These are phyloP conservation scores for Cataglyphis hispanica DNA, from an alignment of 1,140 invertebrate genomes.

Conservation along the genomic window DNA sequence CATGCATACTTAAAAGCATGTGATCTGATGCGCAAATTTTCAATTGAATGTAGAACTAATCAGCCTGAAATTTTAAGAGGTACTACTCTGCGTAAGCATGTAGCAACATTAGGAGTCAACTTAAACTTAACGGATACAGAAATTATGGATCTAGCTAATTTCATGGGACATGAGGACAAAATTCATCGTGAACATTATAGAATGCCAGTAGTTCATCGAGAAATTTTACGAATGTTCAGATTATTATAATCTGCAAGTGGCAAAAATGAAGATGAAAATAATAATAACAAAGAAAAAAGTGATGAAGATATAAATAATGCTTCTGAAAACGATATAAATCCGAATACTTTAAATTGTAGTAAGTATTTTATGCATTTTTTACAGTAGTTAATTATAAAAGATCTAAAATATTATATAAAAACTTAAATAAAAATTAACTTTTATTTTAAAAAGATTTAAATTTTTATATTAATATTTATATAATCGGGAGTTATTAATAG, in stretches of 20 bases:
- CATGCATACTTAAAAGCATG: not conserved
- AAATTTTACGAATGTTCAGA: conserved; percentile 51
- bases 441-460: not conserved
- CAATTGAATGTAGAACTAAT: conserved; percentile 46
- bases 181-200: conserved; percentile 63
- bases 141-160: conserved; percentile 48
- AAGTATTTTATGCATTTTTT: conserved; percentile 10
- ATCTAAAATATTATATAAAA: not conserved
- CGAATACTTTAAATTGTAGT: conserved; percentile 3
- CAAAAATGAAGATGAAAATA: conserved; percentile 3
- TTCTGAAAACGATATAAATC: not conserved
- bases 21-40: conserved; percentile 19
- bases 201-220: conserved; percentile 37
- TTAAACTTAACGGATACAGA: conserved; percentile 47
- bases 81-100: conserved; percentile 64
- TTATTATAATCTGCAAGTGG: conserved; percentile 43
- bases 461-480: not conserved
- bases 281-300: not conserved
- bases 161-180: conserved; percentile 66
- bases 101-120: conserved; percentile 54
- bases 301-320: not conserved
- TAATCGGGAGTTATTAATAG: conserved; percentile 4
- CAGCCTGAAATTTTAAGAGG: conserved; percentile 38
- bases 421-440: not conserved
- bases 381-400: not conserved